phyloP scores from a whole-genome alignment of 2,797 vertebrate genomes.

The Danionella dracula region DNA sequence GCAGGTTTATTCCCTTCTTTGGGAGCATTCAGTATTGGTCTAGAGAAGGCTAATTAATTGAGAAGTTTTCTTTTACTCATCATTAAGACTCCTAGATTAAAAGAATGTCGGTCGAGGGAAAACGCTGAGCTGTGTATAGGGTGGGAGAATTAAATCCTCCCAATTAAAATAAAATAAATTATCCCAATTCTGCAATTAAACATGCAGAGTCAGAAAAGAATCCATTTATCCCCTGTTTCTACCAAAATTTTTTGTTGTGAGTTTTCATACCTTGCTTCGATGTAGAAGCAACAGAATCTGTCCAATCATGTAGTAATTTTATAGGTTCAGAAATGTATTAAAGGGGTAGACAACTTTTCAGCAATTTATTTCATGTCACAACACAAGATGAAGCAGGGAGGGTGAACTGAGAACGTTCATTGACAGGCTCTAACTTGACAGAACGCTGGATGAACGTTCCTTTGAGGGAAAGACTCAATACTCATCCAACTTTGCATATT shows the following conservation, averaged over 20 bases:
- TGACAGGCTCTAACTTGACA: too few species aligned
- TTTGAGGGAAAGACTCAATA: too few species aligned
- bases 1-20: slow-evolving; percentile 47
- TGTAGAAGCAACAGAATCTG: slow-evolving; percentile 37
- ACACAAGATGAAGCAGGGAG: too few species aligned
- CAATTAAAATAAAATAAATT: too few species aligned
- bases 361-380: too few species aligned
- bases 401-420: too few species aligned
- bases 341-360: too few species aligned
- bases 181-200: too few species aligned
- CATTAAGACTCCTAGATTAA: slow-evolving; percentile 51
- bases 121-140: slow-evolving; percentile 45
- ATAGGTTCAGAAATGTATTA: too few species aligned
- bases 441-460: too few species aligned
- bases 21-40: slow-evolving; percentile 40
- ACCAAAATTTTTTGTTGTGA: slow-evolving; percentile 40
- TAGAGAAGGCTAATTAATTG: slow-evolving; percentile 53
- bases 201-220: slow-evolving; percentile 39
- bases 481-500: too few species aligned
- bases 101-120: slow-evolving; percentile 40
- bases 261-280: slow-evolving; percentile 45
- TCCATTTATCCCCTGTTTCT: slow-evolving; percentile 40
- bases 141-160: slow-evolving; percentile 51
- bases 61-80: slow-evolving; percentile 51
- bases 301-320: slow-evolving; percentile 44